phyloP scores from a whole-genome alignment of 1,140 invertebrate genomes.

The Nasonia longicornis region DNA sequence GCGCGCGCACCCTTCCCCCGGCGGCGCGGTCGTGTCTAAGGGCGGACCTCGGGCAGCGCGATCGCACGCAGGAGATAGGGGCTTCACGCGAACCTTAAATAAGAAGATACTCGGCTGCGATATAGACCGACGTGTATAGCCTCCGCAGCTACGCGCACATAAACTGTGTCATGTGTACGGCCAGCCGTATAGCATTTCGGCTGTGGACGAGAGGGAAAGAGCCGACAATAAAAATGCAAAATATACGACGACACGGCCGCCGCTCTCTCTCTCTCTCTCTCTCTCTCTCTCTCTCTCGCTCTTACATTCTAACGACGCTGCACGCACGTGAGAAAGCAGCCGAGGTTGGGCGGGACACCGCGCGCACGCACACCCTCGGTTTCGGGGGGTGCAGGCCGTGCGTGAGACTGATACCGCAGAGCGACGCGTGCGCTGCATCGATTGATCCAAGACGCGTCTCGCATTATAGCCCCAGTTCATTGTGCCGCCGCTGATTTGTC shows the following conservation, averaged over 20 bases:
- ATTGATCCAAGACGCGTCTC: slow-evolving; percentile 45
- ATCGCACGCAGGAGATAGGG: background rate
- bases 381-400: background rate
- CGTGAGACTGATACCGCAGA: slow-evolving; percentile 39
- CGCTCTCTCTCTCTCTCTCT: background rate
- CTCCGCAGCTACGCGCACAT: slow-evolving; percentile 9
- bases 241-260: slow-evolving; percentile 53
- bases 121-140: slow-evolving; percentile 11
- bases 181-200: slow-evolving; percentile 34
- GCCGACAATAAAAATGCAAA: slow-evolving; percentile 64
- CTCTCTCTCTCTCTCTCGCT: background rate
- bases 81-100: slow-evolving; percentile 35
- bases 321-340: slow-evolving; percentile 50
- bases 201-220: background rate
- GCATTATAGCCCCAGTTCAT: background rate
- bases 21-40: background rate
- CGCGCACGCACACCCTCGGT: background rate
- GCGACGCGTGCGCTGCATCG: slow-evolving; percentile 44
- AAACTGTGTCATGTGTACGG: slow-evolving; percentile 44
- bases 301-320: slow-evolving; percentile 45
- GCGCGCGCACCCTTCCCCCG: background rate
- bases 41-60: background rate
- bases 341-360: background rate
- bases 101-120: slow-evolving; percentile 31
- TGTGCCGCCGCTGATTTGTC: slow-evolving; percentile 30